Percentiles rank a stretch among this genome's conserved stretches.
phyloP scores from a whole-genome alignment of 2,888 invertebrate genomes.

The Ernsta delagoae region DNA sequence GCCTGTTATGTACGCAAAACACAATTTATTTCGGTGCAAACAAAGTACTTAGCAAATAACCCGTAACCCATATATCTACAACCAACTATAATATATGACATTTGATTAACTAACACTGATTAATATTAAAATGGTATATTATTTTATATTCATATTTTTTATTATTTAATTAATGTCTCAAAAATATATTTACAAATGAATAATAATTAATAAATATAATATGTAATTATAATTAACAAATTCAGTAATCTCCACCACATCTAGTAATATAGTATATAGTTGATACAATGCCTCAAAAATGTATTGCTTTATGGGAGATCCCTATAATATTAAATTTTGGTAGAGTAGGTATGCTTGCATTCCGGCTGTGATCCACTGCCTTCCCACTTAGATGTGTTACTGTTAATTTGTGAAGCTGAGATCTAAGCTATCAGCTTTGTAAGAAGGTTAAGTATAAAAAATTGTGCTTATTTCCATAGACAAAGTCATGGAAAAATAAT shows the following conservation, averaged over 20 bases:
- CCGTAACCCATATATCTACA: background rate
- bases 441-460: too few species aligned
- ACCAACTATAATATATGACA: background rate
- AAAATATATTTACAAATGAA: background rate
- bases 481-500: too few species aligned
- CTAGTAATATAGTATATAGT: background rate
- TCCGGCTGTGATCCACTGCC: too few species aligned
- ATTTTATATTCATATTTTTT: background rate
- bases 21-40: background rate
- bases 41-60: constrained; percentile 1
- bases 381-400: too few species aligned
- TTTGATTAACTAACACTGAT: background rate
- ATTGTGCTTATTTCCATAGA: too few species aligned
- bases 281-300: background rate
- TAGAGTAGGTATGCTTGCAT: too few species aligned
- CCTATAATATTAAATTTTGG: too few species aligned
- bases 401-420: too few species aligned
- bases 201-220: background rate
- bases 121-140: background rate
- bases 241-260: background rate
- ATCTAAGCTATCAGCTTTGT: too few species aligned
- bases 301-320: background rate
- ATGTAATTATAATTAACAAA: background rate
- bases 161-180: constrained; percentile 4
- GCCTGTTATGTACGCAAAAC: background rate